phyloP scores from a whole-genome alignment of 2,113 vertebrate genomes.

The Hydropotes inermis region DNA sequence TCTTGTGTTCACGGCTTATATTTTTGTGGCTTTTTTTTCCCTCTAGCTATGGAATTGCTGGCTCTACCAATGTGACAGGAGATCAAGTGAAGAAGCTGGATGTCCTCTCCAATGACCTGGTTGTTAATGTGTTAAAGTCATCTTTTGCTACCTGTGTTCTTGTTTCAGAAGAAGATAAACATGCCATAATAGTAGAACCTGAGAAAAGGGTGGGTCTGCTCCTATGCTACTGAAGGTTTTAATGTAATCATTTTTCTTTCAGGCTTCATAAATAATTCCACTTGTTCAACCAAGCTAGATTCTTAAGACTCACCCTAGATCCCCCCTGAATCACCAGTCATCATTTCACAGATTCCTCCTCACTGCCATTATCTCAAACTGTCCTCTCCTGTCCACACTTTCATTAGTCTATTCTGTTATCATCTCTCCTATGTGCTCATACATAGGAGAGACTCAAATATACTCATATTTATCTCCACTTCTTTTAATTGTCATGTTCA shows the following conservation, averaged over 20 bases:
- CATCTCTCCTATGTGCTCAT: too few relatives aligned
- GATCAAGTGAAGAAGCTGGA: conserved; percentile 99
- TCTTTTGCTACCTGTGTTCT: conserved; percentile 95
- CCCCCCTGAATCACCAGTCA: background rate
- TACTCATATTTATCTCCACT: background rate
- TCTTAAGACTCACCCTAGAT: background rate
- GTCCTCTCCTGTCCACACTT: background rate
- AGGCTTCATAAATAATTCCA: background rate
- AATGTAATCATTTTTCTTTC: background rate
- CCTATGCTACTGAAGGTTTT: accelerated
- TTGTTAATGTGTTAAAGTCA: conserved; percentile 96
- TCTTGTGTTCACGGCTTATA: background rate
- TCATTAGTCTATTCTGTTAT: too few relatives aligned
- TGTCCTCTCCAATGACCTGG: conserved; percentile 95
- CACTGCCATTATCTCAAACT: background rate
- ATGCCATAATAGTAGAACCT: conserved; percentile 91
- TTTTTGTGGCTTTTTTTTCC: background rate
- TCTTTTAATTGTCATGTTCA: background rate
- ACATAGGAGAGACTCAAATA: background rate
- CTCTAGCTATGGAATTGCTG: conserved; percentile 94
- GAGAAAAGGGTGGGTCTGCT: conserved; percentile 86
- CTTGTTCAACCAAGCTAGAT: background rate
- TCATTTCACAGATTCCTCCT: background rate
- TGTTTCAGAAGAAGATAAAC: conserved; percentile 94
- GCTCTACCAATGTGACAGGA: conserved; percentile 95